These are phyloP conservation scores for Saxidomus purpurata DNA, from an alignment of 1,140 invertebrate genomes.

Conservation along the genomic window DNA sequence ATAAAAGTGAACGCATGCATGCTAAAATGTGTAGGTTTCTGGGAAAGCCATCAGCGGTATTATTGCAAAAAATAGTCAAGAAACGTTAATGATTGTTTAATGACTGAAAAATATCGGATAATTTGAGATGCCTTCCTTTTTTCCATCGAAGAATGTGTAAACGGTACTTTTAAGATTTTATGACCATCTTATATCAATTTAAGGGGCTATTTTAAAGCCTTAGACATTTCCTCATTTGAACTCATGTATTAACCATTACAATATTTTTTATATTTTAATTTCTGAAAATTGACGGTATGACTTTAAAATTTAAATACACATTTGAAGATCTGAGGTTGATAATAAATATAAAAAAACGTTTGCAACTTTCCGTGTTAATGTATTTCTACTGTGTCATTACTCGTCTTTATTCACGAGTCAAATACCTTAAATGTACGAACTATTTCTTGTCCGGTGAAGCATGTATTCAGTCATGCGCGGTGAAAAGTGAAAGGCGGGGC, in stretches of 20 bases:
- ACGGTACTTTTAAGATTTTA: neutral
- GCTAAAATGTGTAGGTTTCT: neutral
- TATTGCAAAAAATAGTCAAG: constrained; percentile 23
- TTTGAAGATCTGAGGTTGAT: neutral
- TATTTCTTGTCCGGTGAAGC: constrained; percentile 19
- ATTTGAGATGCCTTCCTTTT: constrained; percentile 13
- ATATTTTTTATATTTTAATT: neutral
- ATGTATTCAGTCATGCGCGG: constrained; percentile 11
- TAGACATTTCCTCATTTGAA: neutral
- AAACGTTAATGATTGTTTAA: constrained; percentile 22
- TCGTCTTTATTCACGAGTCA: neutral
- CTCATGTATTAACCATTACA: too few species aligned
- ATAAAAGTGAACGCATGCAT: neutral
- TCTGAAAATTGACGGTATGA: neutral
- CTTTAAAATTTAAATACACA: neutral
- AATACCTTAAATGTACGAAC: constrained; percentile 7
- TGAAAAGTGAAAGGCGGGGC: constrained; percentile 17
- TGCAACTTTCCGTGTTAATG: neutral
- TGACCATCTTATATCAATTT: neutral
- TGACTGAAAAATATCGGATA: neutral
- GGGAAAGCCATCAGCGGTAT: constrained; percentile 34
- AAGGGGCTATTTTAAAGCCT: neutral
- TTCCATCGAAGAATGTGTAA: neutral
- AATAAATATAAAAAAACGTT: neutral
- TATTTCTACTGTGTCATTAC: neutral